Percentiles rank a stretch among this genome's conserved stretches.
Evolutionary conservation across 2,797 vertebrate genomes (phyloP).

Genomic region (Rachycentron canadum): DNA sequence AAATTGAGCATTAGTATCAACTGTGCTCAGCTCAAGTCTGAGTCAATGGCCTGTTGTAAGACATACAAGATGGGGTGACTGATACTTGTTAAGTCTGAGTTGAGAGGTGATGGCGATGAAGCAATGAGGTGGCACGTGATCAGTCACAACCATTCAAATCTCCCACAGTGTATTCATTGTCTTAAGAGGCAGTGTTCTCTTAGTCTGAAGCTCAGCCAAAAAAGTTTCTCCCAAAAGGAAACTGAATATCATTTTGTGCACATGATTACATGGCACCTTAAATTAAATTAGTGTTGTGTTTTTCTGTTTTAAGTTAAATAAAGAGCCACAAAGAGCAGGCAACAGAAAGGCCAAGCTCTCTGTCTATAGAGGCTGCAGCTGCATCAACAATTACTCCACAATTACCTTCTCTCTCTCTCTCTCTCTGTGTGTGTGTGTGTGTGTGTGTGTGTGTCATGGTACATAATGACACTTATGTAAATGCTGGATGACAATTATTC

Average conservation of each 20-base stretch:
- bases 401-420: constrained; percentile 35
- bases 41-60: constrained; percentile 19
- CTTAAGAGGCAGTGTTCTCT: background rate
- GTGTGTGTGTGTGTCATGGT: constrained; percentile 36
- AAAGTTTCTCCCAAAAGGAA: constrained; percentile 15
- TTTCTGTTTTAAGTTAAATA: constrained; percentile 42
- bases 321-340: constrained; percentile 33
- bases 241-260: background rate
- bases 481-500: constrained; percentile 32
- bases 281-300: constrained; percentile 34
- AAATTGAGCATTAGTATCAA: constrained; percentile 29
- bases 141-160: background rate
- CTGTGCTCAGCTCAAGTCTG: background rate
- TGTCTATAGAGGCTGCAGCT: constrained; percentile 29
- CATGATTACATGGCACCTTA: constrained; percentile 1
- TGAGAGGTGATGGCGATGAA: background rate
- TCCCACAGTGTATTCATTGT: background rate
- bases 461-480: constrained; percentile 25
- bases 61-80: background rate
- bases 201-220: background rate
- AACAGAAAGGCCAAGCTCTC: constrained; percentile 23
- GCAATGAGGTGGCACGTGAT: background rate
- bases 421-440: constrained; percentile 18
- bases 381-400: constrained; percentile 43
- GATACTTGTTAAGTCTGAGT: constrained; percentile 3